Base-by-base conservation (phyloP, 2,113 vertebrate genomes). In the Anolis sagrei region DNA sequence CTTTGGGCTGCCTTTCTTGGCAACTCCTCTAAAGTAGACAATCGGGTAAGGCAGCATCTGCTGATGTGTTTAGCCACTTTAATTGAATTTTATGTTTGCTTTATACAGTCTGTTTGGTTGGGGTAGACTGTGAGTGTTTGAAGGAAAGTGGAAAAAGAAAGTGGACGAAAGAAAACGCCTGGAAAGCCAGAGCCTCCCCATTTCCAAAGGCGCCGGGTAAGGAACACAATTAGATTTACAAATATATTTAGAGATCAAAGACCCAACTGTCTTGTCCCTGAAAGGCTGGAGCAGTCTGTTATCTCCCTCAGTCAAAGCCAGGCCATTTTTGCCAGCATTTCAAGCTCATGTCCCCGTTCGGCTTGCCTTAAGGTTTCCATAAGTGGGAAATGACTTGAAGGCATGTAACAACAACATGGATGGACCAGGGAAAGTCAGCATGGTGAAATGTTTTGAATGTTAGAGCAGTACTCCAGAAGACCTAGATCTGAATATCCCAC, bases 181-280 rank as follows among this genome's bases (percentile, higher is more conserved):
- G n/a, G 29, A 64, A 58, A 54, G 16, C 2, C 18, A 36, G 64
- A 58, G 19, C 64, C 8, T 39, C 39, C 39, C 48, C 49, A 39
- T 29, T 58, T 51, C 49, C 18, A 29, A 58, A 39, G 23, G 49
- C 32, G 69, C 32, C 27, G 62, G 49, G n/a, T 58, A 78, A 58
- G 64, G 39, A 21, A n/a, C 34, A 54, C 75, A 58, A 69, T 70
- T 77, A 78, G 29, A 7, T 25, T 27, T 36, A 29, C 64, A 54
- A 77, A 58, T 85, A 70, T 54, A 58, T 62, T 75, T 74, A 58
- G 39, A 78, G 83, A 78, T 85, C 83, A 85, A 85, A 85, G 75
- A 58, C 16, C 39, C 16, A 32, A 64, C 10, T 85, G 32, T 49
- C 25, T 44, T 85, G 21, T 85, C 16, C 7, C 64, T 39, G 48